phyloP scores from a whole-genome alignment of 2,797 vertebrate genomes.

The Danio tinwini region DNA sequence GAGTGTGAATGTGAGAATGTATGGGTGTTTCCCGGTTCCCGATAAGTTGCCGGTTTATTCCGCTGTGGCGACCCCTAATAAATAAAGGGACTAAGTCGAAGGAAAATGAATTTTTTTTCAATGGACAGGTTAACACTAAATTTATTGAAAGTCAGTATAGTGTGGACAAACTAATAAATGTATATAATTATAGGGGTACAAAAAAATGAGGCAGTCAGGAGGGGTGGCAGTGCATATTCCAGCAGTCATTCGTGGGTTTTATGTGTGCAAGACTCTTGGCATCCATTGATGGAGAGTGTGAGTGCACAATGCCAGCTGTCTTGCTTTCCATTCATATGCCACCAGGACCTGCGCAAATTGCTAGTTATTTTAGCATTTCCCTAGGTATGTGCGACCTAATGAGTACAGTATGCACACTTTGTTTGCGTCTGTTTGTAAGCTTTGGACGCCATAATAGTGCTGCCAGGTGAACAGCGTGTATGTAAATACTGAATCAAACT shows the following conservation, averaged over 20 bases:
- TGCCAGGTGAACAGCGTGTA: constrained; percentile 40
- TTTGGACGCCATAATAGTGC: constrained; percentile 15
- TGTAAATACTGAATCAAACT: constrained; percentile 34
- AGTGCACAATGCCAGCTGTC: constrained; percentile 25
- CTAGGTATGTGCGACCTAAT: constrained; percentile 67
- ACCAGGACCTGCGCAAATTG: constrained; percentile 68
- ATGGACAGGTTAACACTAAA: background rate
- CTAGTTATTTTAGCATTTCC: constrained; percentile 70
- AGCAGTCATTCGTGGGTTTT: constrained; percentile 24
- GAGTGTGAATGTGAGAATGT: too few relatives aligned
- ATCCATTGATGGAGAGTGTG: constrained; percentile 23
- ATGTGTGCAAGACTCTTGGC: background rate
- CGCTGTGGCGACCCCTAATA: too few relatives aligned
- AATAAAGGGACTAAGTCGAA: too few relatives aligned
- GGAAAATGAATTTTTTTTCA: background rate
- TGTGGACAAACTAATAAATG: background rate
- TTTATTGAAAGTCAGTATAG: background rate
- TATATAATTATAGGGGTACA: background rate
- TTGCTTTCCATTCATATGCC: constrained; percentile 45
- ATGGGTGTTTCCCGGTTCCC: too few relatives aligned
- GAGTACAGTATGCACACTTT: constrained; percentile 56
- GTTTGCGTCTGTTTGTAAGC: constrained; percentile 11
- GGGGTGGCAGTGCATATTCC: background rate
- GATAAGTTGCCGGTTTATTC: too few relatives aligned
- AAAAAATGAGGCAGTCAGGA: background rate